These are phyloP conservation scores for Agriopis aurantiaria DNA, from an alignment of 2,888 invertebrate species.

Conservation along the genomic window DNA sequence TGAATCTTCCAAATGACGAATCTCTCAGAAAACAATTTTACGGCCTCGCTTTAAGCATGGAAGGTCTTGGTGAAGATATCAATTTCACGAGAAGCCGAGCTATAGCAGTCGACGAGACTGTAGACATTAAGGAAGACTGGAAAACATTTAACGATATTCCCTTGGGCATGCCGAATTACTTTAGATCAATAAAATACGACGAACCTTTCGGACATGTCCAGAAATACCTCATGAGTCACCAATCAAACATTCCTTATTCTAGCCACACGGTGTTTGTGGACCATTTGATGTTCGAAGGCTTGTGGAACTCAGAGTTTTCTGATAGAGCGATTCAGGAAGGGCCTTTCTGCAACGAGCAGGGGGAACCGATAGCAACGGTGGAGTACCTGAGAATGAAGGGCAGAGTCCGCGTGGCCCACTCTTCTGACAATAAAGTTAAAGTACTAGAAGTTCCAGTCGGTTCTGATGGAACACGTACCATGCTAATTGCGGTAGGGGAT, in stretches of 20 bases:
- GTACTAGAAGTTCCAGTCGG: conserved; percentile 7
- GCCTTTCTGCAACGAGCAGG: not conserved
- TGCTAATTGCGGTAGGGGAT: conserved; percentile 1
- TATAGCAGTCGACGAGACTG: conserved; percentile 8
- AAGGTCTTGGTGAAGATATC: not conserved
- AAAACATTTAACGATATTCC: not conserved
- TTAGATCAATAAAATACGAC: not conserved
- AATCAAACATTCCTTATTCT: not conserved
- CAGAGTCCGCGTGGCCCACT: not conserved
- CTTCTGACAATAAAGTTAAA: not conserved
- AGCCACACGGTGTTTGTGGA: not conserved
- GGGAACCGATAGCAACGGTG: not conserved
- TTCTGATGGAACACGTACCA: not conserved
- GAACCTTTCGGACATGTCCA: conserved; percentile 9
- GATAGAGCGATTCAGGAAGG: not conserved
- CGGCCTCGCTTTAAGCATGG: not conserved
- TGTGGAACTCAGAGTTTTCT: conserved; percentile 3
- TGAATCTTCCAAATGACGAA: not conserved
- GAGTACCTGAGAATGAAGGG: conserved; percentile 6
- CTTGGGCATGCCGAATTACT: not conserved
- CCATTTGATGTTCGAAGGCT: conserved; percentile 1
- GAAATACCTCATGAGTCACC: not conserved
- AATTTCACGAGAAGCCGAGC: not conserved
- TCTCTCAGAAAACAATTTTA: not conserved
- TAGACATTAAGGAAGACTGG: not conserved